Conservation (phyloP, 2,888 invertebrate species). For the Patella ulyssiponensis region DNA sequence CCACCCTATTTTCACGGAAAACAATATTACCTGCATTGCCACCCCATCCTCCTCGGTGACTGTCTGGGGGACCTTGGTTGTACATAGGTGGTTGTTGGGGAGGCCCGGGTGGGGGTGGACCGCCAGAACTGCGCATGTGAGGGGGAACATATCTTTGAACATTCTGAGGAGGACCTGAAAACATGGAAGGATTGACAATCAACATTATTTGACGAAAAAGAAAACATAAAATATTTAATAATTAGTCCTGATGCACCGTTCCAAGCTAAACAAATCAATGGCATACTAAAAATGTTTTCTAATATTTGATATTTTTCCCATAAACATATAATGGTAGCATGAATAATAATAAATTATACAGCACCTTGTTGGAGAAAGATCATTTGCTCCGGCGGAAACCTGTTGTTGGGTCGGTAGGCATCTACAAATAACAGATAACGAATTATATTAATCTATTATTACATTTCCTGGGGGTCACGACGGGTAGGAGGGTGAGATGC, state of each 20-base stretch:
- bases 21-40: conserved; percentile 23
- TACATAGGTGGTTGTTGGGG: conserved; percentile 46
- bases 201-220: too few relatives aligned
- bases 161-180: conserved; percentile 20
- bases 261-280: too few relatives aligned
- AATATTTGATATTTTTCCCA: too few relatives aligned
- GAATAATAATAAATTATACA: conserved; percentile 29
- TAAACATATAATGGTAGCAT: not conserved
- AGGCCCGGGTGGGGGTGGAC: conserved; percentile 38
- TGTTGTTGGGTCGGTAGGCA: conserved; percentile 43
- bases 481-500: too few relatives aligned
- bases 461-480: too few relatives aligned
- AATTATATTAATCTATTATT: too few relatives aligned
- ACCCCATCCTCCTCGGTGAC: conserved; percentile 43
- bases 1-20: conserved; percentile 25
- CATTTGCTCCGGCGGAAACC: conserved; percentile 43
- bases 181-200: too few relatives aligned
- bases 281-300: too few relatives aligned
- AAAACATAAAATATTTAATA: too few relatives aligned
- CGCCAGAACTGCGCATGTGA: conserved; percentile 82
- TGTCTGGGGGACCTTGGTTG: conserved; percentile 43
- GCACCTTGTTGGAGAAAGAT: conserved; percentile 41
- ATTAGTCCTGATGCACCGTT: too few relatives aligned
- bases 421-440: conserved; percentile 36
- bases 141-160: conserved; percentile 86